Base-by-base conservation (phyloP, 2,113 vertebrate genomes). In the Odontophorus gujanensis region DNA sequence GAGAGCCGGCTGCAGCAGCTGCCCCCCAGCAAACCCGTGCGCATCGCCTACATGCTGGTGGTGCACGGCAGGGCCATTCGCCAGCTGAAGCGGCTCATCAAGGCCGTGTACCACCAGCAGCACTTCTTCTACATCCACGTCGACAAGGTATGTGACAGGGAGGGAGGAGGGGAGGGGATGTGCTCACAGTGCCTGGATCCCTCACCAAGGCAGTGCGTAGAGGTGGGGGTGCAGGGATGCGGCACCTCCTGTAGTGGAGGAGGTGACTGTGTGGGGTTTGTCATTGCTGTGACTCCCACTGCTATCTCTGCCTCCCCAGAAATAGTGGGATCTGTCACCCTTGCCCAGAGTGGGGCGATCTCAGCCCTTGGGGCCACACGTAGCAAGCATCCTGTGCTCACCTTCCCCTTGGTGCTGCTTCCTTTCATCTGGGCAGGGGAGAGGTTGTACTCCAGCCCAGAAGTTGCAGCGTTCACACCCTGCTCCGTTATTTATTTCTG, bases 61-160 rank as follows among this genome's bases (percentile, higher is more conserved):
- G 99, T 99, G 78, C 99, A 99, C 0, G 99, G 99, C 45, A 98
- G 99, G 2, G 98, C 99, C 20, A 92, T 99, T 65, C 98, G 99
- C 82, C 99, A 99, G 97, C 98, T 99, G 69, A 99, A 98, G 85
- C 98, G 99, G 3, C 99, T 99, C 86, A 98, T 99, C 89, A 99
- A 99, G 97, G 99, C 99, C 1, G 99, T 99, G 77, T 99, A 99
- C 95, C 99, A 99, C 65, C 96, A 96, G 48, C 98, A 98, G 94
- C 99, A 99, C 96, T 99, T 98, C 97, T 99, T 99, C 96, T 99
- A 99, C 94, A 99, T 99, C 95, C 99, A 99, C 0, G 99, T 99
- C 8, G 99, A 99, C 97, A 98, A 99, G 99, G 99, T 99, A 74
- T 5, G 36, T 3, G 22, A 30, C 32, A 26, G 8, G 2, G 19